Conservation (phyloP, 2,888 invertebrate genomes). For the Nebria brevicollis region DNA sequence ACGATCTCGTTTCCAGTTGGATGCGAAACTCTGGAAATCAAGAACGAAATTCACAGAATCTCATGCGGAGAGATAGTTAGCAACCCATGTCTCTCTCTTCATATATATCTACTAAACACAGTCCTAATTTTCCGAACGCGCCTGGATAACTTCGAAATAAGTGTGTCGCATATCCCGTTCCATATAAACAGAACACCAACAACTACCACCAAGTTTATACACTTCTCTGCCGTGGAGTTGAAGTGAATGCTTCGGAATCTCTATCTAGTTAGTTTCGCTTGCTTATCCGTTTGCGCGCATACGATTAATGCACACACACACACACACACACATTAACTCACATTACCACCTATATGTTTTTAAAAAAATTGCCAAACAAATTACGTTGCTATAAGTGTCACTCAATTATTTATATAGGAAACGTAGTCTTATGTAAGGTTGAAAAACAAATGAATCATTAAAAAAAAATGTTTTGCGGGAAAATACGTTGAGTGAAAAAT, state of each 20-base stretch:
- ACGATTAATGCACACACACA: constrained; percentile 27
- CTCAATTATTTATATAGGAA: no score
- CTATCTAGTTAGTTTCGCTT: constrained; percentile 36
- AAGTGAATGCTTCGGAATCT: constrained; percentile 33
- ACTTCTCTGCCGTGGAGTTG: background rate
- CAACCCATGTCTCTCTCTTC: background rate
- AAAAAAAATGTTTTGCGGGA: background rate
- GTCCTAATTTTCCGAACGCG: background rate
- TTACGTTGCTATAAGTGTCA: no score
- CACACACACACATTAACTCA: background rate
- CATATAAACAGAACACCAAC: background rate
- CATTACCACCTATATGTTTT: background rate
- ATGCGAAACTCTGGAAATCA: background rate
- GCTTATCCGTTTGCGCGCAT: constrained; percentile 27
- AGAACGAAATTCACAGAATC: background rate
- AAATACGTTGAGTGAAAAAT: background rate
- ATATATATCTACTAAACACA: background rate
- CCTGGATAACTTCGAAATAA: constrained; percentile 29
- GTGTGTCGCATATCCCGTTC: constrained; percentile 22
- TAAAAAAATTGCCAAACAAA: no score
- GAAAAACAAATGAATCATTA: background rate
- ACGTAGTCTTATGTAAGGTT: background rate
- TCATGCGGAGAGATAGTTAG: background rate
- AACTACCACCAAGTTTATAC: background rate
- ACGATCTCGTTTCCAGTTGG: background rate